A percentile compares a stretch with the other conserved stretches of the same genome.
phyloP scores from a whole-genome alignment of 2,113 vertebrate species.

The Zosterops japonicus region DNA sequence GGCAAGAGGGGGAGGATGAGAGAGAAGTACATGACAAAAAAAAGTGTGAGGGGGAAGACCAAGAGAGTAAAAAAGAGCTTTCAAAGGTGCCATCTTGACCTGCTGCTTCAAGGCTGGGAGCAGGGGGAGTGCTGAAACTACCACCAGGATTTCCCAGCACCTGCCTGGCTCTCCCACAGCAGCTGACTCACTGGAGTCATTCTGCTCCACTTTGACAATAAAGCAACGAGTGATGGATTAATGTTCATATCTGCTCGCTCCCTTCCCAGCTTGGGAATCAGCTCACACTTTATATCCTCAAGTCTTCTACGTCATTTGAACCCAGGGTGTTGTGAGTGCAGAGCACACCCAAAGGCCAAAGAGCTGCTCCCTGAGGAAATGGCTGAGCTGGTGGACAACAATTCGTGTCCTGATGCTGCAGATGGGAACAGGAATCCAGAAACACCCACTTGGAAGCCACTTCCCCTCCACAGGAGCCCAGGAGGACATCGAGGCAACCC shows the following conservation, averaged over 20 bases:
- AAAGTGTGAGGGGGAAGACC: neutral
- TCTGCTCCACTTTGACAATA: neutral
- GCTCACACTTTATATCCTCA: neutral
- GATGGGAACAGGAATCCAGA: neutral
- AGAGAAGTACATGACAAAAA: neutral
- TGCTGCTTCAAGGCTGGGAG: neutral
- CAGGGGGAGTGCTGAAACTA: neutral
- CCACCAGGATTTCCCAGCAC: neutral
- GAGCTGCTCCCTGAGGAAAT: neutral
- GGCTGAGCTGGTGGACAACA: neutral
- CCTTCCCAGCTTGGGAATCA: neutral
- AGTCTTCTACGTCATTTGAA: neutral
- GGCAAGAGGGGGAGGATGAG: neutral
- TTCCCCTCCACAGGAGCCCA: neutral
- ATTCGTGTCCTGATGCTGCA: rapidly evolving
- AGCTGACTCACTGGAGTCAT: neutral
- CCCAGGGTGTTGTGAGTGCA: neutral
- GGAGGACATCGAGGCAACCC: neutral
- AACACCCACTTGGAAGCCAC: neutral
- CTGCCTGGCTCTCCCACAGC: neutral
- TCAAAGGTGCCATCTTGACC: neutral
- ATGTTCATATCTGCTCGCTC: neutral
- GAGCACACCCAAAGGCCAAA: neutral
- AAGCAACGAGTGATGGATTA: neutral
- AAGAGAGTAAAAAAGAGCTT: neutral